These are phyloP conservation scores for Pogoniulus pusillus DNA, from an alignment of 2,797 vertebrate species.

Conservation along the genomic window DNA sequence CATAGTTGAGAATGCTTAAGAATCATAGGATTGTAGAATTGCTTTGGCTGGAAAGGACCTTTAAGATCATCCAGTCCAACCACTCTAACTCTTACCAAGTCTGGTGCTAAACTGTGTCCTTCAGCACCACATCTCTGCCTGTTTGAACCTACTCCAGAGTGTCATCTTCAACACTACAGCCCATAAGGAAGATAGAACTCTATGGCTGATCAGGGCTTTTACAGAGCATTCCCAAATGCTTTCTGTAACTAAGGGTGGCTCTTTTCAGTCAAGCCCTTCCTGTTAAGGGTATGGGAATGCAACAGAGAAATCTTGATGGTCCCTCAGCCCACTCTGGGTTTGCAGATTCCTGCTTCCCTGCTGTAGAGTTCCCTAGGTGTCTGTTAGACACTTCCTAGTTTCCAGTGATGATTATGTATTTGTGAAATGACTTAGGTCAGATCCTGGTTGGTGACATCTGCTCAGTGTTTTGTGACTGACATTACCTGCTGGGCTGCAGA, in stretches of 20 bases:
- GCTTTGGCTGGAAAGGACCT: too few species aligned
- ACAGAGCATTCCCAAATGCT: background rate
- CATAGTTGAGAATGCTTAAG: background rate
- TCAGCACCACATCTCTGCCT: too few species aligned
- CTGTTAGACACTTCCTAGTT: background rate
- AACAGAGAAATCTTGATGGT: background rate
- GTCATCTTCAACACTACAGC: background rate
- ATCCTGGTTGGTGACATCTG: background rate
- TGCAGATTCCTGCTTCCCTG: background rate
- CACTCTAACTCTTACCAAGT: too few species aligned
- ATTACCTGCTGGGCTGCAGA: background rate
- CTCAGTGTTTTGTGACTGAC: background rate
- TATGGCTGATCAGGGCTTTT: background rate
- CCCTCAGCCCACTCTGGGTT: background rate
- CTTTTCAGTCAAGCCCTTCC: background rate
- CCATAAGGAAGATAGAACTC: background rate
- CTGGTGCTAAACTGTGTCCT: too few species aligned
- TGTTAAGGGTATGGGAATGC: background rate
- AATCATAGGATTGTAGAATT: background rate
- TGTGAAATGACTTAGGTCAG: background rate
- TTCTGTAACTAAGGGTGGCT: background rate
- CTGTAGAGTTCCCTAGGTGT: background rate
- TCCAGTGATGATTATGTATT: background rate
- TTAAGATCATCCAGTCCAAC: too few species aligned
- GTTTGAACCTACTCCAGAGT: too few species aligned